Conservation (phyloP, 1,140 invertebrate genomes). For the Lysiphlebus fabarum region DNA sequence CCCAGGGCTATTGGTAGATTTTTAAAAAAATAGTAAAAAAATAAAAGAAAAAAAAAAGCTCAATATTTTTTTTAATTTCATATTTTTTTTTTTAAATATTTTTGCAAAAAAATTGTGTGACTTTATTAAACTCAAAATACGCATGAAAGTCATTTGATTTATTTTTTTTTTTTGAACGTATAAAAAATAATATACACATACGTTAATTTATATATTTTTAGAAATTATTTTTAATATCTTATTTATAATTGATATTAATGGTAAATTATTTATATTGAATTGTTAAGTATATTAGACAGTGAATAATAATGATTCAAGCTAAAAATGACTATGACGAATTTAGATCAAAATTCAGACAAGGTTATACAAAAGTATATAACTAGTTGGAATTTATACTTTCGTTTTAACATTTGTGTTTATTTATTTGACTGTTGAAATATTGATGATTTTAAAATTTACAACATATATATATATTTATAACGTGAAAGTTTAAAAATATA, state of each 20-base stretch:
- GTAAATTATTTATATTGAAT: neutral
- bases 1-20: constrained; percentile 28
- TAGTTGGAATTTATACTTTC: neutral
- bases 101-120: constrained; percentile 7
- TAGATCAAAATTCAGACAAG: constrained; percentile 22
- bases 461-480: neutral
- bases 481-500: neutral
- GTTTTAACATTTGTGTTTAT: neutral
- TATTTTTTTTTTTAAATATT: neutral
- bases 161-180: neutral
- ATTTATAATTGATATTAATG: neutral
- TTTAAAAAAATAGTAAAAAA: constrained; percentile 22
- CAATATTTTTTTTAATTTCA: neutral
- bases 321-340: constrained; percentile 8
- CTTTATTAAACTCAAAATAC: constrained; percentile 5
- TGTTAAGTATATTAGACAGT: neutral
- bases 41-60: constrained; percentile 14
- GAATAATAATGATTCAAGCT: too few species aligned
- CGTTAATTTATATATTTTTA: neutral
- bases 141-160: constrained; percentile 15
- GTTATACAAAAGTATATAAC: constrained; percentile 15
- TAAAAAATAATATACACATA: constrained; percentile 14
- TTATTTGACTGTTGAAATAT: constrained; percentile 17
- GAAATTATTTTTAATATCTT: neutral
- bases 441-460: constrained; percentile 8